phyloP scores from a whole-genome alignment of 30 jellyfish, hydroid and myxozoan genomes.

The Aurelia coerulea region DNA sequence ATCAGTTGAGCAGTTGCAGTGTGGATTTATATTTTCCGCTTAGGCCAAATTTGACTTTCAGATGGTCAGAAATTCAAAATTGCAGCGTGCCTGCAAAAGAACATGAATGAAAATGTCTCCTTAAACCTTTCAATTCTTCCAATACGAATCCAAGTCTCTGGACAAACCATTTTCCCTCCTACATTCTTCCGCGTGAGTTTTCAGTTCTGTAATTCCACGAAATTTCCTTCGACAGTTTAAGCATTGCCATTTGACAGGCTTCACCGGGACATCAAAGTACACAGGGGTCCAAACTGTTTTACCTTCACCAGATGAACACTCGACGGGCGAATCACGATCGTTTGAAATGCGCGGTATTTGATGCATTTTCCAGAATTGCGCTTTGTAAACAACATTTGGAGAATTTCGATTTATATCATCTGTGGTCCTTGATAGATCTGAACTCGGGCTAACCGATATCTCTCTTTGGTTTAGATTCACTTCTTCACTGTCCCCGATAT shows the following conservation, averaged over 20 bases:
- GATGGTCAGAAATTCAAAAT: too few relatives aligned
- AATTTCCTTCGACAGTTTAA: constrained; percentile 20
- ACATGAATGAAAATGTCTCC: neutral
- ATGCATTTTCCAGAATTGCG: constrained; percentile 37
- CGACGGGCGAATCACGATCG: neutral
- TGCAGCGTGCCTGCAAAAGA: neutral
- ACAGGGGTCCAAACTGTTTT: constrained; percentile 40
- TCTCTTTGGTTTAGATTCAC: neutral
- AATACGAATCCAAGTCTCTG: neutral
- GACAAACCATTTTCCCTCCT: neutral
- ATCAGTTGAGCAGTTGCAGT: too few relatives aligned
- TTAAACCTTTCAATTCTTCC: neutral
- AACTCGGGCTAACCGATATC: neutral
- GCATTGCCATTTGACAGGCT: constrained; percentile 44
- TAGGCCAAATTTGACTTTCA: too few relatives aligned
- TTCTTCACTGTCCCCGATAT: too few relatives aligned
- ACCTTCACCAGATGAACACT: neutral
- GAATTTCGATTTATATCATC: neutral
- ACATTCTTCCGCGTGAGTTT: constrained; percentile 15
- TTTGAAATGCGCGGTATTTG: constrained; percentile 13
- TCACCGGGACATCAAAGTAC: constrained; percentile 42
- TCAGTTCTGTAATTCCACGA: constrained; percentile 15
- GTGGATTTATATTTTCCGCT: too few relatives aligned
- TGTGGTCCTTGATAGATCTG: neutral
- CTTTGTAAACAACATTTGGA: constrained; percentile 5